Conservation (phyloP, 2,113 vertebrate species). For the Cynoglossus semilaevis region DNA sequence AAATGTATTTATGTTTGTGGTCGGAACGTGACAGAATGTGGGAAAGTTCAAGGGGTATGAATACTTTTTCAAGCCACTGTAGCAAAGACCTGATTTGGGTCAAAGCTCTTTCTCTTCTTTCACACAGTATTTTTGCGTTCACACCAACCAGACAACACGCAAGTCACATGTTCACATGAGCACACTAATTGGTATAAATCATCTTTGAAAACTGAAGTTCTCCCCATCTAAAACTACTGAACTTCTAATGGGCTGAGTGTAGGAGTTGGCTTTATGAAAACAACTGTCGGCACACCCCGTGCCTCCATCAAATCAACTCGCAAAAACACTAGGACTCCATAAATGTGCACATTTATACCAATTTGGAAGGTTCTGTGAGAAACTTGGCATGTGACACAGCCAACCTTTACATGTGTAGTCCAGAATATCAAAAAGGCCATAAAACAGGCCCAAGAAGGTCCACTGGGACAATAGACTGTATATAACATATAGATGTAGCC, state of each 20-base stretch:
- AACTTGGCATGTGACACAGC: background rate
- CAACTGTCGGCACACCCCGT: no score
- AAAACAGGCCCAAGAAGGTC: constrained; percentile 17
- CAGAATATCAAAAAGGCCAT: constrained; percentile 4
- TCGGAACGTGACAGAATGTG: no score
- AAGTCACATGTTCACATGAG: background rate
- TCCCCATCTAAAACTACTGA: background rate
- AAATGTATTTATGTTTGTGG: no score
- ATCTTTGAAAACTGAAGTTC: background rate
- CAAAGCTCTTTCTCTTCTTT: no score
- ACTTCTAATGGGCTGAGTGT: background rate
- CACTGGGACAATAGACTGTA: background rate
- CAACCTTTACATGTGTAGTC: background rate
- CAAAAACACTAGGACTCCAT: constrained; percentile 8
- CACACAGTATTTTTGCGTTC: background rate
- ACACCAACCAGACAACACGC: background rate
- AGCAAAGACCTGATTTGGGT: background rate
- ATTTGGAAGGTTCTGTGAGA: constrained; percentile 3
- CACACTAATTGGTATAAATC: background rate
- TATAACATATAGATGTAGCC: no score
- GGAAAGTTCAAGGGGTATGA: no score
- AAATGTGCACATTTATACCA: constrained; percentile 19
- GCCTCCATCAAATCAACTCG: no score
- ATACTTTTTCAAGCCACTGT: no score
- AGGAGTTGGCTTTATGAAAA: background rate